A percentile compares a stretch with the other conserved stretches of the same genome.
Evolutionary conservation across 2,888 invertebrate species (phyloP).

Genomic region (Drosophila yooni): DNA sequence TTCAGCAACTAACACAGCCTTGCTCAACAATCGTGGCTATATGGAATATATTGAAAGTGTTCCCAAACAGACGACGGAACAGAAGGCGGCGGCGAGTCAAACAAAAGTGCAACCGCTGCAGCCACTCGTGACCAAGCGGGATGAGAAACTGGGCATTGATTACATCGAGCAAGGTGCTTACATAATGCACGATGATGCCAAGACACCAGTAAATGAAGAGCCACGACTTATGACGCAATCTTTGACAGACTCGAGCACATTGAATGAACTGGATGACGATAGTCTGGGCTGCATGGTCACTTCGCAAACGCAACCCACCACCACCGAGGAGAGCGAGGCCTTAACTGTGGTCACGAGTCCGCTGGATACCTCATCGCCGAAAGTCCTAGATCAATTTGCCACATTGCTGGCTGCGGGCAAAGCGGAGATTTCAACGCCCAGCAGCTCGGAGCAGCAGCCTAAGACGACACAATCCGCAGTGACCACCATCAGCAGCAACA

Average conservation of each 20-base stretch:
- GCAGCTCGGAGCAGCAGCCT: slow-evolving; percentile 83
- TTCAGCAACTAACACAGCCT: slow-evolving; percentile 86
- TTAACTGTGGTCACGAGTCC: slow-evolving; percentile 87
- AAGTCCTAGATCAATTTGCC: slow-evolving; percentile 72
- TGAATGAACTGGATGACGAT: slow-evolving; percentile 87
- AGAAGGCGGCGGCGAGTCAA: slow-evolving; percentile 4
- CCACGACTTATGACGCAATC: slow-evolving; percentile 74
- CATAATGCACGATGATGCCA: slow-evolving; percentile 83
- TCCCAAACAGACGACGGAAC: slow-evolving; percentile 38
- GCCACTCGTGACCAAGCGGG: slow-evolving; percentile 71
- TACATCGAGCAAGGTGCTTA: slow-evolving; percentile 86
- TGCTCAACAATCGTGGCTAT: slow-evolving; percentile 88
- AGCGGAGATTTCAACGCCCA: slow-evolving; percentile 76
- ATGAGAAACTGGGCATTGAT: slow-evolving; percentile 86
- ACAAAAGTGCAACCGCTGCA: slow-evolving; percentile 35
- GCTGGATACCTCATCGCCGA: slow-evolving; percentile 83
- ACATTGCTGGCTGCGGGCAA: slow-evolving; percentile 51
- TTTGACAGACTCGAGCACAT: slow-evolving; percentile 79
- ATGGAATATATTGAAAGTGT: slow-evolving; percentile 87
- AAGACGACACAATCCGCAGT: slow-evolving; percentile 80
- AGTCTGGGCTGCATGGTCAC: slow-evolving; percentile 86
- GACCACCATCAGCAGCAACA: slow-evolving; percentile 65
- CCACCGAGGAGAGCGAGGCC: slow-evolving; percentile 88
- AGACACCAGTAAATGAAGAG: slow-evolving; percentile 85
- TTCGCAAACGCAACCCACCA: slow-evolving; percentile 83